These are phyloP conservation scores for Helicoverpa assulta DNA, from an alignment of 2,888 invertebrate species.

Conservation along the genomic window DNA sequence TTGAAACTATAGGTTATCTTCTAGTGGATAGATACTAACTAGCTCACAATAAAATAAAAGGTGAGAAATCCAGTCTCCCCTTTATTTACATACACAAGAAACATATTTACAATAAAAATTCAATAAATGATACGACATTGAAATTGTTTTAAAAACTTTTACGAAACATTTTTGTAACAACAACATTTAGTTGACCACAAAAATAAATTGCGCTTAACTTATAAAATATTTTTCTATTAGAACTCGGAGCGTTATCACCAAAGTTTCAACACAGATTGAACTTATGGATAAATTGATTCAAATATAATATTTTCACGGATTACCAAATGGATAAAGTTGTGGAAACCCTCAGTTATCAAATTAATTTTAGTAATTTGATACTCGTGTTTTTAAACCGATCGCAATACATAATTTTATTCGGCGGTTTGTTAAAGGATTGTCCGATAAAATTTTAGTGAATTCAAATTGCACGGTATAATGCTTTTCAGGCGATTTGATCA, in stretches of 20 bases:
- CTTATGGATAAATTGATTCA: constrained; percentile 55
- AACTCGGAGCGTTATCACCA: constrained; percentile 40
- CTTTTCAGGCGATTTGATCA: constrained; percentile 5
- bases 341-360: constrained; percentile 46
- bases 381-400: constrained; percentile 46
- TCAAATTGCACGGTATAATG: constrained; percentile 19
- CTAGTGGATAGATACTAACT: too few species aligned
- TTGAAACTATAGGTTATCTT: too few species aligned
- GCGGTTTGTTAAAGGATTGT: constrained; percentile 17
- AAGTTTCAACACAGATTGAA: constrained; percentile 52
- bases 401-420: constrained; percentile 15
- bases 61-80: too few species aligned
- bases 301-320: constrained; percentile 53
- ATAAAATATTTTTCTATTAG: not conserved
- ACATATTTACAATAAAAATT: too few species aligned
- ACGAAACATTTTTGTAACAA: too few species aligned
- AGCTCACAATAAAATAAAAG: too few species aligned
- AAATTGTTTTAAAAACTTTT: too few species aligned
- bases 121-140: too few species aligned
- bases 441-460: constrained; percentile 22
- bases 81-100: too few species aligned
- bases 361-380: constrained; percentile 53
- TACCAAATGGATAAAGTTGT: constrained; percentile 62
- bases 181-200: not conserved
- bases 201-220: not conserved